Evolutionary conservation across 2,113 vertebrate genomes (phyloP), one percentile per base, ranked within the genome.

Genomic region (Nothoprocta pentlandii): DNA sequence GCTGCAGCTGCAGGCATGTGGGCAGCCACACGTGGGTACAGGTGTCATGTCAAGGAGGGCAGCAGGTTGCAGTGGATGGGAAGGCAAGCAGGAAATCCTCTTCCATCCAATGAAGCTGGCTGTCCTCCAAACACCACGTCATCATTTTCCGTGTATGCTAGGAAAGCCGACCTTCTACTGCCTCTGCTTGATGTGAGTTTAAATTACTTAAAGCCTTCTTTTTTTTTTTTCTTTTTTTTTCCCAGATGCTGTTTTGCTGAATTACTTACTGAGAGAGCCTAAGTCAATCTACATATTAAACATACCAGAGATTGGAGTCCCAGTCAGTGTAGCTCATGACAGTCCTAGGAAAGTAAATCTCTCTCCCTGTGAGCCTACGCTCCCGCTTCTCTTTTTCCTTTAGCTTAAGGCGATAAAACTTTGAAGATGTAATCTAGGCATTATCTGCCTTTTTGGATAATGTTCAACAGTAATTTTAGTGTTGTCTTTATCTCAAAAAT

Each of bases 381-480:
- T 56, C 70, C 68, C 63, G 59, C 85, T 73, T 82, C 90, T 67
- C 71, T 32, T 87, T 85, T 76, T 76, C 46, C 54, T 82, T 10
- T 75, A 80, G 87, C 41, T 95, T 94, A 94, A 95, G 79, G 68
- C 49, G 12, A 93, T 95, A 66, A 92, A 94, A 94, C 68, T 94
- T 91, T 63, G 75, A 59, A 94, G 94, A 83, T 47, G 46, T 87
- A 96, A 96, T 95, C 93, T 91, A 51, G 85, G 95, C 79, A 80
- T 96, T 94, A 96, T 94, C 96, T 90, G 88, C 85, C 59, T 96
- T 88, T 93, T 90, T 87, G 92, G 95, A 95, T 76, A 77, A 92
- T 74, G 85, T 93, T 91, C 92, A 94, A 83, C 93, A 93, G 87
- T 81, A 93, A 95, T 93, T 95, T 95, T 41, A 94, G 59, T 56